Evolutionary conservation across 1,140 invertebrate genomes (phyloP), one percentile per base, ranked within the genome.

Genomic region (Tetraneura akinire): DNA sequence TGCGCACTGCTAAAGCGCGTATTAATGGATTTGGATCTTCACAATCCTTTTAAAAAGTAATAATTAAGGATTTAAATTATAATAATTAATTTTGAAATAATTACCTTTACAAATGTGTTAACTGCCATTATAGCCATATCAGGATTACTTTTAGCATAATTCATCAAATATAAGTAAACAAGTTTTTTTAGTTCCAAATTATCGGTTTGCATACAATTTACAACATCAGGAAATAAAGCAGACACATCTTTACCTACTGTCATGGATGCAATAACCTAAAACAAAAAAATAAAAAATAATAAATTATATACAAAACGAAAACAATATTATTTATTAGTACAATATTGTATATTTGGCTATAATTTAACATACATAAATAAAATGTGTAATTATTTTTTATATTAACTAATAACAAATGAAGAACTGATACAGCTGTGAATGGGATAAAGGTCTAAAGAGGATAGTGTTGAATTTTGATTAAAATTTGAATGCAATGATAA

Each of bases 121-220:
- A 99, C 98, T 51, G 98, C 98, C 97, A 99, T 98, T 80, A 99
- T 99, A 73, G 98, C 98, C 94, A 99, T 97, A 86, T 99, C 98
- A 13, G 98, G 98, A 87, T 99, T 98, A 83, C 96, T 98, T 87
- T 99, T 99, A 71, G 98, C 98, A 88, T 99, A 99, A 86, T 99
- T 99, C 98, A 99, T 99, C 80, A 99, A 87, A 86, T 99, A 99
- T 23, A 99, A 88, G 85, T 99, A 99, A 0, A 99, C 98, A 53
- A 99, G 88, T 85, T 99, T 99, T 88, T 99, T 99, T 82, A 99
- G 86, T 87, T 99, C 98, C 85, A 99, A 88, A 87, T 99, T 99
- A 86, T 99, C 98, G 11, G 98, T 99, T 87, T 99, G 98, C 97
- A 99, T 99, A 85, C 98, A 99, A 86, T 99, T 99, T 32, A 99